Evolutionary conservation across 2,888 invertebrate species (phyloP).

Genomic region (Aphrophora alni): DNA sequence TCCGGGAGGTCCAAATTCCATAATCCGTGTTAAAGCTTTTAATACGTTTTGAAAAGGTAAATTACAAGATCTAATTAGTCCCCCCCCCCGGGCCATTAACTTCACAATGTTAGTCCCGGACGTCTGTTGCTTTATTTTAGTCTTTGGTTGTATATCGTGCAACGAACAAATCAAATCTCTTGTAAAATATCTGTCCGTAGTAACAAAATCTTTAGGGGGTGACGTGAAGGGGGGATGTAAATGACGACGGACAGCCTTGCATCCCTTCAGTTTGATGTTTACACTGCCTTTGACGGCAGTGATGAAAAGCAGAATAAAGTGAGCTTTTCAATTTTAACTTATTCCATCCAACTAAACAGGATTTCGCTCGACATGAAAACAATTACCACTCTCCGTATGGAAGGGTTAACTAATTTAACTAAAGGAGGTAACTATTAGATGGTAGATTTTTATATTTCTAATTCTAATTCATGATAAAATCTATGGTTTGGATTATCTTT

Average conservation of each 20-base stretch:
- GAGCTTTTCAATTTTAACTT: constrained; percentile 2
- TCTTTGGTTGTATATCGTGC: background rate
- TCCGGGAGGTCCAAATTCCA: no score
- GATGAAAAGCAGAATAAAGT: background rate
- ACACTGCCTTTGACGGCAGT: background rate
- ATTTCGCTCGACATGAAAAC: background rate
- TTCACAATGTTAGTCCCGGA: background rate
- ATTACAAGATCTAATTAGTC: no score
- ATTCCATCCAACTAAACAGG: background rate
- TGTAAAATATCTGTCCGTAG: background rate
- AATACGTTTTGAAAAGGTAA: no score
- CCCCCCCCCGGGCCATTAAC: no score
- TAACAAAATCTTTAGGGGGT: background rate
- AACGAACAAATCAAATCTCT: background rate
- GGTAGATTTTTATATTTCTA: no score
- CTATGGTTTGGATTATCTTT: no score
- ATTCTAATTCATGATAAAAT: no score
- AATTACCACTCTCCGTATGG: background rate
- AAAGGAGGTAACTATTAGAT: no score
- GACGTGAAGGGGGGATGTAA: background rate
- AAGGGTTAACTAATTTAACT: background rate
- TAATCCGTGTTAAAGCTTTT: no score
- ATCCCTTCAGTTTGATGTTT: background rate
- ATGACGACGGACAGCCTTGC: background rate
- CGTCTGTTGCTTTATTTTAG: background rate